Percentiles rank a stretch among this genome's conserved stretches.
Conservation (phyloP, 1,140 invertebrate species). For the Cotesia chilonis region DNA sequence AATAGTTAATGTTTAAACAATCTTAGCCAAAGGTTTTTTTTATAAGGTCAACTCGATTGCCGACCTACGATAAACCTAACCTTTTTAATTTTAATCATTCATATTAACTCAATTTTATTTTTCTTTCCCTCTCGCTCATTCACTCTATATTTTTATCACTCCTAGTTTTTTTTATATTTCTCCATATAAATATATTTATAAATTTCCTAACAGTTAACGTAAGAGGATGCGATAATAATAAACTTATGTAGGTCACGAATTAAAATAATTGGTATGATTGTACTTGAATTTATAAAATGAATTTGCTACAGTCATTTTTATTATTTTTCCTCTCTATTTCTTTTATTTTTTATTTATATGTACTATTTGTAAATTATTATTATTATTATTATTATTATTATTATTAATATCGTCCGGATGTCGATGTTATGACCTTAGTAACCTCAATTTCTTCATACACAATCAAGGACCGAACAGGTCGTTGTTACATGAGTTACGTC, state of each 20-base stretch:
- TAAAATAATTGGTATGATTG: too few species aligned
- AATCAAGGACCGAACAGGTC: conserved; percentile 13
- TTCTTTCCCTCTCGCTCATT: background rate
- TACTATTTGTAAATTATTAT: background rate
- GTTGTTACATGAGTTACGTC: too few species aligned
- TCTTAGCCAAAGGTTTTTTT: background rate
- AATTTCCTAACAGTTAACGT: too few species aligned
- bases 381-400: background rate
- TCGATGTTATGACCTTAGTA: conserved; percentile 23
- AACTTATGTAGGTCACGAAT: too few species aligned
- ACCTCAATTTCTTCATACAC: conserved; percentile 28
- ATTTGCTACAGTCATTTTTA: too few species aligned
- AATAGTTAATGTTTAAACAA: background rate
- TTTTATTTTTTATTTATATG: conserved; percentile 1
- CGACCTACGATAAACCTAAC: conserved; percentile 9
- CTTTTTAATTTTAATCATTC: background rate
- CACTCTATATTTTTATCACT: background rate
- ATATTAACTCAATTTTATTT: background rate
- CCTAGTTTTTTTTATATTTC: too few species aligned
- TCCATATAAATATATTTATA: too few species aligned
- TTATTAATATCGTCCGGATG: conserved; percentile 26
- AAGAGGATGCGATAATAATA: too few species aligned
- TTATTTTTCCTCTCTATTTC: conserved; percentile 5
- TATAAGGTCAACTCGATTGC: conserved; percentile 1
- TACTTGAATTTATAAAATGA: too few species aligned